Percentiles rank a stretch among this genome's conserved stretches.
Conservation (phyloP, 2,888 invertebrate genomes). For the Colletes collaris region DNA sequence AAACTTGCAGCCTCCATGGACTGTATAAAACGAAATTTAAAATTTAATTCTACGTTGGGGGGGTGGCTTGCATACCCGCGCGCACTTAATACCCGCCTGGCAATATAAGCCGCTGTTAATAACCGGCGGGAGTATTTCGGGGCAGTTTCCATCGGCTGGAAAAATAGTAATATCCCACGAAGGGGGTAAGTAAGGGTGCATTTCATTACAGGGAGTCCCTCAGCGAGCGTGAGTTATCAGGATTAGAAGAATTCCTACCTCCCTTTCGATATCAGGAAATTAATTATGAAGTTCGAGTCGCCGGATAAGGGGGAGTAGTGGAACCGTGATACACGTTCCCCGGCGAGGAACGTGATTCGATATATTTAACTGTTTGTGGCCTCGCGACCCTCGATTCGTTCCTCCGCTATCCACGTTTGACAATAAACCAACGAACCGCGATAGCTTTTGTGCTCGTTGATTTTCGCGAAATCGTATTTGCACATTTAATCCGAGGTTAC, state of each 20-base stretch:
- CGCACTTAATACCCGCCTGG: slow-evolving; percentile 56
- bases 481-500: neutral
- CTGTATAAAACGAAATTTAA: slow-evolving; percentile 42
- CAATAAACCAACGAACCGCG: slow-evolving; percentile 39
- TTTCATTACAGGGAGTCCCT: slow-evolving; percentile 60
- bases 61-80: slow-evolving; percentile 47
- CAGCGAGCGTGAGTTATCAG: slow-evolving; percentile 40
- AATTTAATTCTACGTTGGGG: slow-evolving; percentile 48
- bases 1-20: too few relatives aligned
- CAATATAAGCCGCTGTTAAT: slow-evolving; percentile 63
- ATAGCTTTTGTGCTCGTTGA: slow-evolving; percentile 32
- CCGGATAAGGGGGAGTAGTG: neutral
- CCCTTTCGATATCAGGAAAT: slow-evolving; percentile 52
- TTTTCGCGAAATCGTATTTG: slow-evolving; percentile 39
- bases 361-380: slow-evolving; percentile 55
- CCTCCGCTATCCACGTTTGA: slow-evolving; percentile 34
- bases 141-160: slow-evolving; percentile 41
- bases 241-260: slow-evolving; percentile 52
- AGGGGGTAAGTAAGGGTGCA: slow-evolving; percentile 66
- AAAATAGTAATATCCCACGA: slow-evolving; percentile 60
- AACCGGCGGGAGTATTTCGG: slow-evolving; percentile 55
- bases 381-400: slow-evolving; percentile 29
- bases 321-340: slow-evolving; percentile 29
- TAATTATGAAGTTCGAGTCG: slow-evolving; percentile 56
- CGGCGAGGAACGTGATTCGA: slow-evolving; percentile 32